These are phyloP conservation scores for Xestia sexstrigata DNA, from an alignment of 2,888 invertebrate species.

Conservation along the genomic window DNA sequence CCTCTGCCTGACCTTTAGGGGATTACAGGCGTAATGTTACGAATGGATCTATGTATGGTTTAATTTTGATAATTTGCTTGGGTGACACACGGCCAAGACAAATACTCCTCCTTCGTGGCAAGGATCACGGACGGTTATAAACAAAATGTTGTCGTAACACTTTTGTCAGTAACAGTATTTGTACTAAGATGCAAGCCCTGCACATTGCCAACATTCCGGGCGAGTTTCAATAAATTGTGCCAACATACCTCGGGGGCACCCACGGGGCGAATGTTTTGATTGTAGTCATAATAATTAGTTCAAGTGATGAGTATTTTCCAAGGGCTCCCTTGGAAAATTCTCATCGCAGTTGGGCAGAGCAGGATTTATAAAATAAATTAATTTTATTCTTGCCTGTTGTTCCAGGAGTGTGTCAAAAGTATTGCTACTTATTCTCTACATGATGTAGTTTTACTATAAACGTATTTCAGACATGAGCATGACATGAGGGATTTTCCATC, in stretches of 20 bases:
- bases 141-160: constrained; percentile 22
- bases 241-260: constrained; percentile 61
- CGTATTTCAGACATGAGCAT: not conserved
- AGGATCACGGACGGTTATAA: not conserved
- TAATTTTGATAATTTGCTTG: not conserved
- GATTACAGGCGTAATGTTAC: not conserved
- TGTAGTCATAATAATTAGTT: constrained; percentile 69
- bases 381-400: not conserved
- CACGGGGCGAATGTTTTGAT: constrained; percentile 60
- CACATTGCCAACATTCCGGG: constrained; percentile 79
- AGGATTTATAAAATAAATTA: not conserved
- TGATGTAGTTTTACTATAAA: not conserved
- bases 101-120: not conserved
- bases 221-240: constrained; percentile 82
- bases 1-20: not conserved
- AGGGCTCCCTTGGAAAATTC: not conserved
- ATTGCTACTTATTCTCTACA: not conserved
- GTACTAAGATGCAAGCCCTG: constrained; percentile 77
- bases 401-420: not conserved
- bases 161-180: constrained; percentile 66
- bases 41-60: not conserved
- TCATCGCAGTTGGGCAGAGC: not conserved
- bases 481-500: too few species aligned
- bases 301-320: constrained; percentile 16
- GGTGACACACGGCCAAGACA: not conserved